Conservation (phyloP, 2,113 vertebrate species). For the Lophotis ruficrista region DNA sequence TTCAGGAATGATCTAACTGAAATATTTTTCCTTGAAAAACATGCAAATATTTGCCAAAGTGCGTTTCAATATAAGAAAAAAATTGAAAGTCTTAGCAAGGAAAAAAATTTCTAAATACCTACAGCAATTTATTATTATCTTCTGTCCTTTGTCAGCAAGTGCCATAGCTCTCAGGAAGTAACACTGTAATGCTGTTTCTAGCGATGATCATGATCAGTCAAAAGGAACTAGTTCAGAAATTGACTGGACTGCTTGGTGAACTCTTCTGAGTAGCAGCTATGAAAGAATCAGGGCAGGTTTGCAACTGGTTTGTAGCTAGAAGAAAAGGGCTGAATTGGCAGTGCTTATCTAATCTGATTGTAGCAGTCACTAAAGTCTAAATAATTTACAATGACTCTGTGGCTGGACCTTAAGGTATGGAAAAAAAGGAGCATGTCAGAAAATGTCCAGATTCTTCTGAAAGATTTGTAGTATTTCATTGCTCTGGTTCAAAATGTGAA, state of each 20-base stretch:
- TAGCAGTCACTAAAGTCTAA: background rate
- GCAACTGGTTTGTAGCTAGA: background rate
- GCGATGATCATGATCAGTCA: background rate
- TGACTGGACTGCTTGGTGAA: background rate
- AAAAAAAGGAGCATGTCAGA: background rate
- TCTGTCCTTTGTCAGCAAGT: background rate
- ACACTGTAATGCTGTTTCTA: background rate
- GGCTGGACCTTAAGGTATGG: background rate
- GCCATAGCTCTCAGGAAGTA: background rate
- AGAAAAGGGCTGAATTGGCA: background rate
- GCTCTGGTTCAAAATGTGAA: background rate
- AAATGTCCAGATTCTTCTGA: background rate
- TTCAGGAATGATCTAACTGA: background rate
- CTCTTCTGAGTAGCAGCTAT: background rate
- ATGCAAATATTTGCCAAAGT: background rate
- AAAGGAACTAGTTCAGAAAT: background rate
- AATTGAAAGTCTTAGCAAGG: background rate
- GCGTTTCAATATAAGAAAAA: background rate
- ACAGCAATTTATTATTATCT: background rate
- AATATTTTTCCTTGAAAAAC: background rate
- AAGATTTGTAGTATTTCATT: background rate
- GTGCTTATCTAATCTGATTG: background rate
- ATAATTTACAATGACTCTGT: background rate
- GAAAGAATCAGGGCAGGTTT: background rate
- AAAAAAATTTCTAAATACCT: background rate